Percentiles rank a stretch among this genome's conserved stretches.
Conservation (phyloP, 2,888 invertebrate species). For the Thecophora atra region DNA sequence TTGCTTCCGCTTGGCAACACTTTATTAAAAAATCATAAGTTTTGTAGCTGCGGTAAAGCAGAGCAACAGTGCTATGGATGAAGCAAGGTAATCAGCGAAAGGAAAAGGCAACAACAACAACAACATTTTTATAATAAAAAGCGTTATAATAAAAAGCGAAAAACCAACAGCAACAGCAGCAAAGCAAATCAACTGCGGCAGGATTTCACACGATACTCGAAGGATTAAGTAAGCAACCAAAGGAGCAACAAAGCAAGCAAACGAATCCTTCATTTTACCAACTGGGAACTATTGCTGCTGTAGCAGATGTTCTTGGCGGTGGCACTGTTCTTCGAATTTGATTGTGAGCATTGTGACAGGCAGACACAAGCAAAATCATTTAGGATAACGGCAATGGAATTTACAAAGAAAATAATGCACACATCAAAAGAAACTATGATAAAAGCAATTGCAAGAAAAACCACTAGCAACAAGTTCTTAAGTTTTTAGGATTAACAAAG, state of each 20-base stretch:
- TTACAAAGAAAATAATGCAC: neutral
- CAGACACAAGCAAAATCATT: neutral
- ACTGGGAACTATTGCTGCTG: slow-evolving; percentile 16
- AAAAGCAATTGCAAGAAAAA: too few relatives aligned
- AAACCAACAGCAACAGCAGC: slow-evolving; percentile 1
- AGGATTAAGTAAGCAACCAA: slow-evolving; percentile 15
- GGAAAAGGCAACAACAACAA: slow-evolving; percentile 16
- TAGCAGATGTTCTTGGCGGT: neutral
- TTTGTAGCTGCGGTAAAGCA: slow-evolving; percentile 32
- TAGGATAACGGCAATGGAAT: neutral
- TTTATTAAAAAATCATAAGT: slow-evolving; percentile 45
- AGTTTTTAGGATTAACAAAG: too few relatives aligned
- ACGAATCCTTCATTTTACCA: slow-evolving; percentile 7
- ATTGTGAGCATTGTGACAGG: neutral
- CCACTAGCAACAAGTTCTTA: too few relatives aligned
- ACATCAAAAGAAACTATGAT: neutral
- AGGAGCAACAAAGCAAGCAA: neutral
- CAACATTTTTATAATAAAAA: slow-evolving; percentile 1
- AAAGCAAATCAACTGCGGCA: slow-evolving; percentile 10
- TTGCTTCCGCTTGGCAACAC: slow-evolving; percentile 44
- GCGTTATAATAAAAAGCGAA: neutral
- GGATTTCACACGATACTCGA: slow-evolving; percentile 28
- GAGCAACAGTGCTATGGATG: neutral
- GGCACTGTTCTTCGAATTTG: neutral
- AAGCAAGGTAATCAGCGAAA: neutral